Percentiles rank a stretch among this genome's conserved stretches.
Conservation (phyloP, 2,888 invertebrate species). For the Zygogramma bicolorata region DNA sequence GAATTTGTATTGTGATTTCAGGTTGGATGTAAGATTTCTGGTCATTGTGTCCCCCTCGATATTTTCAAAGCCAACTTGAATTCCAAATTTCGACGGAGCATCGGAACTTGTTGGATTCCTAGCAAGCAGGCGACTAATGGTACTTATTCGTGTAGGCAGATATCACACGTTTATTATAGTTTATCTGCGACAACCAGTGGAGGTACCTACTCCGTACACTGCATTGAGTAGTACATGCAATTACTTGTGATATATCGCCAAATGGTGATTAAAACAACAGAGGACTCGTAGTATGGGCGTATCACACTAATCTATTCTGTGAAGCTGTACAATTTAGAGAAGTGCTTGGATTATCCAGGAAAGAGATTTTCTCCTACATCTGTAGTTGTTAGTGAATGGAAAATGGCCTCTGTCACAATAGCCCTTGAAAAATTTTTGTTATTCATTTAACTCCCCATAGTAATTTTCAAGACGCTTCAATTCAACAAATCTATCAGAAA, state of each 20-base stretch:
- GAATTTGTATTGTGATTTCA: too few species aligned
- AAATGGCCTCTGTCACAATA: too few species aligned
- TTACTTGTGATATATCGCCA: conserved; percentile 25
- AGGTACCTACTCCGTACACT: conserved; percentile 29
- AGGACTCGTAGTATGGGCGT: neutral
- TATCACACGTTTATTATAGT: conserved; percentile 36
- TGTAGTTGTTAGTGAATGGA: too few species aligned
- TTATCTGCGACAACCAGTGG: conserved; percentile 34
- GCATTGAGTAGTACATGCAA: conserved; percentile 29
- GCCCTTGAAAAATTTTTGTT: too few species aligned
- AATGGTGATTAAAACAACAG: neutral
- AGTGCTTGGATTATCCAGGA: too few species aligned
- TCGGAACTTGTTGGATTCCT: conserved; percentile 4
- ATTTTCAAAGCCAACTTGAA: neutral
- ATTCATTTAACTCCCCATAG: too few species aligned
- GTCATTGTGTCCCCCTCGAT: neutral
- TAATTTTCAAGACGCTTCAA: too few species aligned
- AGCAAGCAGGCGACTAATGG: conserved; percentile 20
- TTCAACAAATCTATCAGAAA: too few species aligned
- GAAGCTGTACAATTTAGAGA: neutral
- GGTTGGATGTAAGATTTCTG: too few species aligned
- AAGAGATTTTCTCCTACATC: too few species aligned
- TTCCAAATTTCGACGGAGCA: neutral
- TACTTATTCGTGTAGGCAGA: conserved; percentile 33
- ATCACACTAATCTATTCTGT: neutral